These are phyloP conservation scores for Passer montanus DNA, from an alignment of 2,113 vertebrate species.

Conservation along the genomic window DNA sequence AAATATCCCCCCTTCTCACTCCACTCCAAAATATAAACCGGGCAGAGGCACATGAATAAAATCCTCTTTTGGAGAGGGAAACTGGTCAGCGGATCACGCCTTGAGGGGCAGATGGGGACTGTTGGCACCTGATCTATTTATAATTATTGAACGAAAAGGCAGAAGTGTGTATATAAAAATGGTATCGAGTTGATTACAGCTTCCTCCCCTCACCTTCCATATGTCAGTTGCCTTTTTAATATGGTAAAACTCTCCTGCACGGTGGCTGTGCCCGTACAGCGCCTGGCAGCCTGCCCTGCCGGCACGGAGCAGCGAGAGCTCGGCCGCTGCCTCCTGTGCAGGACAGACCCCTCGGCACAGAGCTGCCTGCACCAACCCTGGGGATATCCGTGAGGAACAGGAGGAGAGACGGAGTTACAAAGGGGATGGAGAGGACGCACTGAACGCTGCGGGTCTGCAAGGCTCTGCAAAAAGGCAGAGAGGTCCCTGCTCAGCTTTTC, in stretches of 20 bases:
- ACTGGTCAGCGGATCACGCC: conserved; percentile 20
- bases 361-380: background rate
- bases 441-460: accelerated
- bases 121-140: conserved; percentile 70
- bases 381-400: background rate
- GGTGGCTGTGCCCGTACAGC: background rate
- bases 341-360: background rate
- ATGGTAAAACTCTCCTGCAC: conserved; percentile 26
- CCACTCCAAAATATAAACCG: conserved; percentile 7
- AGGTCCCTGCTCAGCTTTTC: background rate
- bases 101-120: conserved; percentile 65
- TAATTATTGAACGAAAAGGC: conserved; percentile 69
- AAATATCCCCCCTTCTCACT: conserved; percentile 9
- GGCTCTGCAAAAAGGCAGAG: background rate
- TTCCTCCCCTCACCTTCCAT: conserved; percentile 69
- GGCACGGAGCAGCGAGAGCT: background rate
- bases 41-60: background rate
- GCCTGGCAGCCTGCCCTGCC: background rate
- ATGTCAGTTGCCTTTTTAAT: conserved; percentile 67
- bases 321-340: background rate
- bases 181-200: conserved; percentile 62
- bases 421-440: background rate
- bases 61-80: conserved; percentile 14
- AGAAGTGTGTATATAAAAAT: conserved; percentile 69
- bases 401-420: background rate